Conservation (phyloP, 2,113 vertebrate species). For the Boulengeromyrus knoepffleri region DNA sequence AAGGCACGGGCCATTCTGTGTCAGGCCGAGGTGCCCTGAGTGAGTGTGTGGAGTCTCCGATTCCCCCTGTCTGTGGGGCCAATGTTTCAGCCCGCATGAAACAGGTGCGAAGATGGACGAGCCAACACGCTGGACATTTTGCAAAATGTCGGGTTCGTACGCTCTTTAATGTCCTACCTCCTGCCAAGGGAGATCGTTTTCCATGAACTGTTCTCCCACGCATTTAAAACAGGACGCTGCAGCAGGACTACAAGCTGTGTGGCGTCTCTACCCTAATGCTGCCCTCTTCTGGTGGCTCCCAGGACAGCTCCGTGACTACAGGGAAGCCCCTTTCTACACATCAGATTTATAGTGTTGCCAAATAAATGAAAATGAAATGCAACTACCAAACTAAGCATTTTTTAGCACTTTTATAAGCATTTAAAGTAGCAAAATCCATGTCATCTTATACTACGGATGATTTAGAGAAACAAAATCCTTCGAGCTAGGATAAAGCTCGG, state of each 20-base stretch:
- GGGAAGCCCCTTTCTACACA: background rate
- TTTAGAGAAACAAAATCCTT: background rate
- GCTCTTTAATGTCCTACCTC: constrained; percentile 38
- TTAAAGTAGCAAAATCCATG: background rate
- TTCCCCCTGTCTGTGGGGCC: background rate
- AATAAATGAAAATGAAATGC: background rate
- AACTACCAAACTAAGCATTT: background rate
- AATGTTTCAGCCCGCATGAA: background rate
- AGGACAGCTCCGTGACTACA: background rate
- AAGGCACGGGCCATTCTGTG: background rate
- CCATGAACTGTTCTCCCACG: constrained; percentile 50
- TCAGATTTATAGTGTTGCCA: background rate
- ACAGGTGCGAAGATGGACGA: background rate
- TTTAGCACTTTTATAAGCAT: background rate
- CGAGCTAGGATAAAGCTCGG: background rate
- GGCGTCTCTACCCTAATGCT: background rate
- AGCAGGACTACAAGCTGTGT: background rate
- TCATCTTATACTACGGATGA: background rate
- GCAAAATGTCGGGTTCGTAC: constrained; percentile 40
- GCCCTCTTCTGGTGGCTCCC: constrained; percentile 22
- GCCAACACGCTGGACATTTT: constrained; percentile 33
- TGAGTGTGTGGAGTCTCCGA: background rate
- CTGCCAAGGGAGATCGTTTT: constrained; percentile 42
- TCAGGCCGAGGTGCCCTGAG: background rate
- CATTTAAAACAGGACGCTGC: constrained; percentile 5